Conservation (phyloP, 2,113 vertebrate species). For the Brienomyrus brachyistius region DNA sequence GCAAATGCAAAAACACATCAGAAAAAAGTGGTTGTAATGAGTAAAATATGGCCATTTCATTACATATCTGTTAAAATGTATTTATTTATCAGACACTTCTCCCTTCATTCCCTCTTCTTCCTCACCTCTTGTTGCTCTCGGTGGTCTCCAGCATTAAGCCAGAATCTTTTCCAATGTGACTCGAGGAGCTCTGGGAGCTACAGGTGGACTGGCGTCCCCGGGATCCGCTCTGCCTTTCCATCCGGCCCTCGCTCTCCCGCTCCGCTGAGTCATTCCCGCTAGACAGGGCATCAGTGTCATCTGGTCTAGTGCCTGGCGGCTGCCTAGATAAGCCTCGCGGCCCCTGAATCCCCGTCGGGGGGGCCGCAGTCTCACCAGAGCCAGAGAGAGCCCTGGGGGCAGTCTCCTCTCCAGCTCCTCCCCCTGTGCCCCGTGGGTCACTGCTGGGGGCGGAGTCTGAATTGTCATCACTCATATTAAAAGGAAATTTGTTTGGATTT, state of each 20-base stretch:
- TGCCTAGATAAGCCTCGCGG: conserved; percentile 36
- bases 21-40: neutral
- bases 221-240: conserved; percentile 46
- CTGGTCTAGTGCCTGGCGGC: conserved; percentile 49
- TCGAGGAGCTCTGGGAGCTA: conserved; percentile 74
- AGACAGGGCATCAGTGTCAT: conserved; percentile 73
- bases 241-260: conserved; percentile 59
- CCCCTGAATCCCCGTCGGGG: conserved; percentile 44
- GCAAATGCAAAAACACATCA: neutral
- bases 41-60: neutral
- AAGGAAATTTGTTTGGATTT: conserved; percentile 32
- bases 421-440: conserved; percentile 35
- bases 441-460: conserved; percentile 48
- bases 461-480: conserved; percentile 67
- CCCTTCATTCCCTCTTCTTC: neutral
- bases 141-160: conserved; percentile 75
- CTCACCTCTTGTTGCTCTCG: conserved; percentile 78
- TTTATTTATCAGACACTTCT: neutral
- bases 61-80: neutral
- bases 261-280: conserved; percentile 81
- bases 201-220: conserved; percentile 54
- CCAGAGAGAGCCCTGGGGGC: conserved; percentile 14
- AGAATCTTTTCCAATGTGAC: conserved; percentile 74
- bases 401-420: conserved; percentile 34
- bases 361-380: conserved; percentile 22